Percentiles rank a stretch among this genome's conserved stretches.
Evolutionary conservation across 1,140 invertebrate species (phyloP).

Genomic region (Dendroctonus valens): DNA sequence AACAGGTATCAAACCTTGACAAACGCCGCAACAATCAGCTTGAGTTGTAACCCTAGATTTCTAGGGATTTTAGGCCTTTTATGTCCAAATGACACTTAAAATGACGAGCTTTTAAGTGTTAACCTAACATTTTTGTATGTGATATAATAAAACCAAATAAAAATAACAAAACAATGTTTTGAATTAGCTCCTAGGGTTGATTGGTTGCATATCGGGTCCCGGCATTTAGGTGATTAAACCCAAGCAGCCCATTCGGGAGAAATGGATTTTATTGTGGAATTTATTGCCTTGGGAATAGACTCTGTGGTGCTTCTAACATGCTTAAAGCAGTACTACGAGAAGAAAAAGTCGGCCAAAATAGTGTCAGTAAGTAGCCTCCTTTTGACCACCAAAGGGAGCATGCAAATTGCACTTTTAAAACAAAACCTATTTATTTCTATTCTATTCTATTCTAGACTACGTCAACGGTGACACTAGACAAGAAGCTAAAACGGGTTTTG

Average conservation of each 20-base stretch:
- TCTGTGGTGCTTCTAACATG: slow-evolving; percentile 68
- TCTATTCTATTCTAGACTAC: slow-evolving; percentile 57
- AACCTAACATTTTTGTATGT: too few species aligned
- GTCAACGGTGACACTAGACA: slow-evolving; percentile 64
- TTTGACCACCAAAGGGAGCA: not conserved
- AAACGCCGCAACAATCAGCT: too few species aligned
- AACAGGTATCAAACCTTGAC: too few species aligned
- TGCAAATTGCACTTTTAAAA: not conserved
- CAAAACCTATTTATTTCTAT: not conserved
- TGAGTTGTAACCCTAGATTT: too few species aligned
- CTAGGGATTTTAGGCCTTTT: too few species aligned
- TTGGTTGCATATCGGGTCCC: too few species aligned
- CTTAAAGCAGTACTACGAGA: slow-evolving; percentile 67
- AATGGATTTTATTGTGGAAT: slow-evolving; percentile 63
- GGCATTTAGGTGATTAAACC: slow-evolving; percentile 1
- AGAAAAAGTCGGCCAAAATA: slow-evolving; percentile 63
- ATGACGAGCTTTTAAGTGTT: too few species aligned
- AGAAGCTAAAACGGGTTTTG: slow-evolving; percentile 59
- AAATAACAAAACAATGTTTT: too few species aligned
- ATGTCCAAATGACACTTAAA: too few species aligned
- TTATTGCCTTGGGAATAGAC: slow-evolving; percentile 68
- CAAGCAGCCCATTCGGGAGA: not conserved
- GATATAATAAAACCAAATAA: too few species aligned
- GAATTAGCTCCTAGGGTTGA: too few species aligned
- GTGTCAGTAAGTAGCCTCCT: slow-evolving; percentile 58